Evolutionary conservation across 2,888 invertebrate genomes (phyloP), one percentile per base, ranked within the genome.

Genomic region (Lysandra bellargus): DNA sequence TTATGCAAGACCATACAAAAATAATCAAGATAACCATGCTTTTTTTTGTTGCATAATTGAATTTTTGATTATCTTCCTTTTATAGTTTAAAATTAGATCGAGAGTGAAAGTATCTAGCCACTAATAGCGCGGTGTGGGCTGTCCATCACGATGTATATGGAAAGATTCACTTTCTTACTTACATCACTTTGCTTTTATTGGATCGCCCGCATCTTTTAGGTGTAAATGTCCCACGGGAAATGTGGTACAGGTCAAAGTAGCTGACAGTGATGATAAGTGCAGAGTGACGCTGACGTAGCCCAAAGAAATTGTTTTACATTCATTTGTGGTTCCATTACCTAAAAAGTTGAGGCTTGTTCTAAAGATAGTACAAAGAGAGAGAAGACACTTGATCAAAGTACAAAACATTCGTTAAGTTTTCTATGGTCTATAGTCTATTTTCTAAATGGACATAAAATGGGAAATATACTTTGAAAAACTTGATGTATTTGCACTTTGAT

Each of bases 91-190:
- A 69, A 69, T 69, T 69, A 37, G 69, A 33, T 69, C 69, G 69
- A 14, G 33, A 37, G 69, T 69, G 69, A 69, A 69, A 69, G 37
- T 57, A 23, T 53, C 75, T 49, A 23, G 75, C n/a, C 75, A 49
- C 44, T 12, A 49, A 74, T 74, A 75, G 53, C 75, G 23, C 30
- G 53, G 74, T 44, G 75, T 30, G 75, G 49, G 75, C 12, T 75
- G 75, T 75, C 53, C 30, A 75, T 44, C 74, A 74, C 74, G n/a
- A 40, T 53, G 75, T 53, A 75, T 23, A 75, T 53, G 49, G 49
- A 23, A 74, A 74, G 75, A 75, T 75, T 75, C 33, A 53, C 53
- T 53, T 75, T 75, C 75, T 4, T 75, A 23, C 23, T 75, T 75
- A 30, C 49, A 75, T 12, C 53, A n/a, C 49, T 75, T 44, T 30